Base-by-base conservation (phyloP, 2,113 vertebrate genomes). In the Chrysemys picta region DNA sequence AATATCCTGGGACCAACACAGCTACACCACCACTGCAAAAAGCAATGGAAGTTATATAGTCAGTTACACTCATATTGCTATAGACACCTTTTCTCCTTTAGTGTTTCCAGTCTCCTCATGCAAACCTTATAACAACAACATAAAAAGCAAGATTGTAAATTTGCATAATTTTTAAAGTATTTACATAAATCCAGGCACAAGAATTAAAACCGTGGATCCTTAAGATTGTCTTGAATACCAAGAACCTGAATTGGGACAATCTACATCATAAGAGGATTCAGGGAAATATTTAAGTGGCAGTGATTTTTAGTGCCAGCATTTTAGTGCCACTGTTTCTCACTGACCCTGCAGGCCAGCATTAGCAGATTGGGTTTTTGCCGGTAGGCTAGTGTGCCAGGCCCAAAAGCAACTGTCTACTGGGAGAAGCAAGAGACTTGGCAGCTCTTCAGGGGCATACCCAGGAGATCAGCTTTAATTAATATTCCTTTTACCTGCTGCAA, bases 181-280 rank as follows among this genome's bases (percentile, higher is more conserved):
- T 42, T 54, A 2, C 10, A 0, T 2, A 31, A 1, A 24, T 0
- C 50, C 72, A 45, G 4, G 1, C 3, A 5, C 24, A 14, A 0
- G 1, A 11, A 0, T 0, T 1, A 12, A 57, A 1, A 4, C 10
- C 12, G 0, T 53, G 11, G 5, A 27, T 6, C 22, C 27, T 3
- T 0, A 5, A 69, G 35, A 10, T 3, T 31, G 1, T 1, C 3
- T 10, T 3, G 3, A 13, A 3, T 1, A 0, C 19, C 25, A 1
- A 4, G 21, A 3, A 25, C 17, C 65, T 19, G 2, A 35, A 24
- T 5, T 24, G 0, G 7, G 53, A 0, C 78, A 3, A 0, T 27
- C 38, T 27, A 47, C 10, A 21, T 13, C 75, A 9, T 38, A 8
- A 78, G 75, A 76, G 12, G 24, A 45, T 27, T 47, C 24, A 72